Evolutionary conservation across 2,888 invertebrate species (phyloP).

Genomic region (Drosophila tripunctata): DNA sequence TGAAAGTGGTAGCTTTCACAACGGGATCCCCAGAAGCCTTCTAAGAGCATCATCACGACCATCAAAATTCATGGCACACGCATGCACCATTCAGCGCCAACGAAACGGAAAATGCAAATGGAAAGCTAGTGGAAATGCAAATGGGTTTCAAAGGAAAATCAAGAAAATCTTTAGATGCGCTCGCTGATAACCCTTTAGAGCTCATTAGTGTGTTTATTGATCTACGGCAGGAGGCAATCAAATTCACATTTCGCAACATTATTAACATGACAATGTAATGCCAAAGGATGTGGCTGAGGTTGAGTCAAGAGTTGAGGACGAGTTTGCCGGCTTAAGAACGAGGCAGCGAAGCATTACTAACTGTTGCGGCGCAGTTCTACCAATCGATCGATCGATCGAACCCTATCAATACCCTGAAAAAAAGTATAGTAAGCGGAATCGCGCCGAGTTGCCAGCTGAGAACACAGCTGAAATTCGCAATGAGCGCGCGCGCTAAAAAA

Average conservation of each 20-base stretch:
- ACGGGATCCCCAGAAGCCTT: constrained; percentile 51
- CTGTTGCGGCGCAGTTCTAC: constrained; percentile 64
- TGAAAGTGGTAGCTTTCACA: constrained; percentile 56
- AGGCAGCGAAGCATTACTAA: constrained; percentile 65
- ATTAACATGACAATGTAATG: constrained; percentile 76
- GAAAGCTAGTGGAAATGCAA: constrained; percentile 57
- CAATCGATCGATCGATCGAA: constrained; percentile 51
- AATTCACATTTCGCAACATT: constrained; percentile 79
- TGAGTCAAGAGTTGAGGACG: neutral
- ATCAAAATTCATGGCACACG: constrained; percentile 69
- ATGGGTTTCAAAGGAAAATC: constrained; percentile 51
- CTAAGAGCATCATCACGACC: constrained; percentile 12
- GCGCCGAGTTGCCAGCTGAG: constrained; percentile 44
- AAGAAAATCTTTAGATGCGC: neutral
- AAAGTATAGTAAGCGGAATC: constrained; percentile 6
- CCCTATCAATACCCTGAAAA: constrained; percentile 32
- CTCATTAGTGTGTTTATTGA: constrained; percentile 74
- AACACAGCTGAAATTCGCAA: constrained; percentile 75
- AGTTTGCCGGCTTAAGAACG: neutral
- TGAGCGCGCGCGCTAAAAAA: constrained; percentile 77
- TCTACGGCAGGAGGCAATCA: constrained; percentile 76
- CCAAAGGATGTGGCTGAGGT: constrained; percentile 24
- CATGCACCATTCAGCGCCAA: constrained; percentile 63
- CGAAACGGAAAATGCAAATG: constrained; percentile 73
- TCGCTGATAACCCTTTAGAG: constrained; percentile 47